Base-by-base conservation (phyloP, 2,113 vertebrate genomes). In the Pipa parva region DNA sequence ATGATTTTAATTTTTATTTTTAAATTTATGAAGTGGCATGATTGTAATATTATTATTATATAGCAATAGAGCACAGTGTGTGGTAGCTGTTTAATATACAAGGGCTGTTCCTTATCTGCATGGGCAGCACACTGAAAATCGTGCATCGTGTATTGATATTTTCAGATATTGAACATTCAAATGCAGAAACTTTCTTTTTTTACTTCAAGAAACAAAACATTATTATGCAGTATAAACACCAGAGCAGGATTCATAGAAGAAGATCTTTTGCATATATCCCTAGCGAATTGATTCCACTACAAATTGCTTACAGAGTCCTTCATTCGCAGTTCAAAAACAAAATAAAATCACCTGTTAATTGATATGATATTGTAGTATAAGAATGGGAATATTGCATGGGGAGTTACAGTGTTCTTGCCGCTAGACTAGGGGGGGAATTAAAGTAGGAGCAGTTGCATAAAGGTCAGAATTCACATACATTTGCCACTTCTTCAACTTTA, bases 341-440 rank as follows among this genome's bases (percentile, higher is more conserved):
- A 55, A 29, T 7, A 52, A 25, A 27, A 18, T 3, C 27, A 55
- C 7, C 26, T 29, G 15, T 31, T 29, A 18, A 55, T 55, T 55
- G 26, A 55, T 55, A 55, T 29, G 52, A 31, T 55, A 31, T 55
- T 55, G 26, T 15, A 29, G 52, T 15, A 55, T 18, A 27, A n/a
- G 26, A n/a, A 6, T 49, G 21, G 7, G 8, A 12, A 12, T 13
- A 11, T 39, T 39, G 7, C 36, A 39, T 36, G 10, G 33, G 33
- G 33, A 13, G 7, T 2, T 13, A 36, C 33, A 36, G 33, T 36
- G 10, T 13, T 36, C 10, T 36, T n/a, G n/a, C n/a, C n/a, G n/a
- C n/a, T n/a, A n/a, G n/a, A n/a, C n/a, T n/a, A n/a, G n/a, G n/a
- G n/a, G 15, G 7, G 33, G 33, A 12, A 36, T 36, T 12, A 36